Conservation (phyloP, 1,140 invertebrate species). For the Cylas formicarius region DNA sequence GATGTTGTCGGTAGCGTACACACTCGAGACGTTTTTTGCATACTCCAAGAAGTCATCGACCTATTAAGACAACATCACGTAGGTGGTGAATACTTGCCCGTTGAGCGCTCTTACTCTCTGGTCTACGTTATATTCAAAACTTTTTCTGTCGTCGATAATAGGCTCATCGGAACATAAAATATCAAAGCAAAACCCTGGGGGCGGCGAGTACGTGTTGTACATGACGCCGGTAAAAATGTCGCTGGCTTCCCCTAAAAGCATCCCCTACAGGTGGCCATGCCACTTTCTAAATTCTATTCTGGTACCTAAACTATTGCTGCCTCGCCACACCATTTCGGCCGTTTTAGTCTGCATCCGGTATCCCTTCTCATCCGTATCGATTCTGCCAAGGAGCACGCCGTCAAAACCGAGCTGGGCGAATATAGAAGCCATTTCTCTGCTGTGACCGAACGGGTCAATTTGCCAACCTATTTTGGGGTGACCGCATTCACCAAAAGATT, state of each 20-base stretch:
- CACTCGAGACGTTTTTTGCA: conserved; percentile 39
- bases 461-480: conserved; percentile 65
- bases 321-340: conserved; percentile 74
- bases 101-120: conserved; percentile 47
- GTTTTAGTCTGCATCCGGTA: conserved; percentile 53
- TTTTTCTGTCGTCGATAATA: conserved; percentile 64
- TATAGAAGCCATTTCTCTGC: conserved; percentile 60
- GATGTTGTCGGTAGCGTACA: conserved; percentile 64
- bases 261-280: too few species aligned
- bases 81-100: background rate
- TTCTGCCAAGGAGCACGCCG: conserved; percentile 64
- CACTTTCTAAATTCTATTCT: background rate
- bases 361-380: conserved; percentile 70
- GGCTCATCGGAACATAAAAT: conserved; percentile 74
- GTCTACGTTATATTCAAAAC: conserved; percentile 66
- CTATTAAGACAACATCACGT: conserved; percentile 37
- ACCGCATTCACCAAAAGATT: conserved; percentile 60
- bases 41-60: conserved; percentile 50
- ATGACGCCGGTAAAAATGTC: conserved; percentile 66
- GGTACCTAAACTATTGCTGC: conserved; percentile 50
- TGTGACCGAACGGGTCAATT: conserved; percentile 71
- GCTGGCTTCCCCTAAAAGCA: conserved; percentile 45
- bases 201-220: conserved; percentile 74
- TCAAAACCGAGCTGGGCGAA: conserved; percentile 66
- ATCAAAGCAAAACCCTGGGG: conserved; percentile 86